These are phyloP conservation scores for Drosophila testacea DNA, from an alignment of 2,888 invertebrate genomes.

Conservation along the genomic window DNA sequence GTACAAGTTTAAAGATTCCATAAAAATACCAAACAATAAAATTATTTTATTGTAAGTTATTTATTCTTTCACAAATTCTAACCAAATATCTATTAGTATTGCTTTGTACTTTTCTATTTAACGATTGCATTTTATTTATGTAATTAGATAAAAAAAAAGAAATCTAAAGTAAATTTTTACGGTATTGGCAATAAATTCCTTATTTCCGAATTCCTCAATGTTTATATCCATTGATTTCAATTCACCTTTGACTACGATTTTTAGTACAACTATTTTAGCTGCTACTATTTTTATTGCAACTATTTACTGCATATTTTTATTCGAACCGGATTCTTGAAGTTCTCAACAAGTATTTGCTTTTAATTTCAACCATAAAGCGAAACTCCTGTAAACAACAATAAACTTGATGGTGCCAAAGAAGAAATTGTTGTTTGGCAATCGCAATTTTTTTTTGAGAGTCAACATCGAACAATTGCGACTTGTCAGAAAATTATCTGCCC, in stretches of 20 bases:
- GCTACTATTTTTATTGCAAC: not conserved
- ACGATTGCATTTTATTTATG: not conserved
- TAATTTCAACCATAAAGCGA: slow-evolving; percentile 32
- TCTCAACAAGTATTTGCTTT: slow-evolving; percentile 41
- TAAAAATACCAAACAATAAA: too few species aligned
- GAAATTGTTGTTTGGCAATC: slow-evolving; percentile 22
- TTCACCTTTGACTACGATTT: not conserved
- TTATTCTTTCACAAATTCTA: too few species aligned
- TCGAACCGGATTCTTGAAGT: slow-evolving; percentile 7
- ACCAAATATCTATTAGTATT: too few species aligned
- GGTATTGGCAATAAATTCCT: not conserved
- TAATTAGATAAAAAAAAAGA: not conserved
- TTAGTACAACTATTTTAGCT: not conserved
- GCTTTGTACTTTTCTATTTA: too few species aligned
- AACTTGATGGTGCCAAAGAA: slow-evolving; percentile 36
- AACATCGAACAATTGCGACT: slow-evolving; percentile 36
- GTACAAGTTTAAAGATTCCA: too few species aligned
- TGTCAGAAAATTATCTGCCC: slow-evolving; percentile 53
- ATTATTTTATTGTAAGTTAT: too few species aligned
- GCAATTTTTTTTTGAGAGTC: slow-evolving; percentile 13
- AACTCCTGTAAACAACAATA: slow-evolving; percentile 57
- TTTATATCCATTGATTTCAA: not conserved
- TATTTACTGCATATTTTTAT: slow-evolving; percentile 12
- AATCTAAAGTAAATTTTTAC: not conserved
- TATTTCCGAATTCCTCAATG: not conserved